Evolutionary conservation across 2,888 invertebrate species (phyloP).

Genomic region (Campoplex capitator): DNA sequence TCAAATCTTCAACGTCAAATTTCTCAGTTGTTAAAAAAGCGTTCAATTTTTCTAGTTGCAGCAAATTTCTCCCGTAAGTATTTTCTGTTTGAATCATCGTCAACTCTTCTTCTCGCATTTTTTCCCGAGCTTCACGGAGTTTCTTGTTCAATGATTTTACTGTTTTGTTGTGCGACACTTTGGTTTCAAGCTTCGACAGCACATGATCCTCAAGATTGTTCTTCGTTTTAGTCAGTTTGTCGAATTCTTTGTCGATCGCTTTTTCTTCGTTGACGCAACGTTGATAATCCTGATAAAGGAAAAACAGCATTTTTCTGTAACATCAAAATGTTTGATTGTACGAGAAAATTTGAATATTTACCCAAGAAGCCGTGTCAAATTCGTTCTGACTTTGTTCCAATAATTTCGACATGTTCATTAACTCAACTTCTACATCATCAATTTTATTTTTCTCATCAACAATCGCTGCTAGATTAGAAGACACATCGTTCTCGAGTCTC

Average conservation of each 20-base stretch:
- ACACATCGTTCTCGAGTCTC: conserved; percentile 87
- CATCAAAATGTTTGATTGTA: background rate
- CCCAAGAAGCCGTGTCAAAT: conserved; percentile 83
- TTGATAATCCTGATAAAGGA: conserved; percentile 85
- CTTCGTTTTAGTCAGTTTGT: conserved; percentile 86
- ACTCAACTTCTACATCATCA: conserved; percentile 85
- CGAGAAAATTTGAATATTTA: conserved; percentile 54
- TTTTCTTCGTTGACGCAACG: conserved; percentile 84
- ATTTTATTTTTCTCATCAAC: conserved; percentile 86
- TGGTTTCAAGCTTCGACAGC: conserved; percentile 88
- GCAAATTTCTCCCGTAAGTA: conserved; percentile 86
- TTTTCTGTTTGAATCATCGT: conserved; percentile 86
- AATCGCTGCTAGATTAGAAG: conserved; percentile 80
- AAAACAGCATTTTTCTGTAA: conserved; percentile 8
- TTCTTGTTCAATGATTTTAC: conserved; percentile 86
- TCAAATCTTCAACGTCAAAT: conserved; percentile 81
- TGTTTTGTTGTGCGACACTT: conserved; percentile 89
- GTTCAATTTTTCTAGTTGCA: conserved; percentile 87
- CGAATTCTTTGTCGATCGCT: conserved; percentile 84
- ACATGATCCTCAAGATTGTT: conserved; percentile 88
- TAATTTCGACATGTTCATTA: conserved; percentile 86
- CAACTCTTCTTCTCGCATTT: conserved; percentile 86
- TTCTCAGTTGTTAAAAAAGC: conserved; percentile 73
- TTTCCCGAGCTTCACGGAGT: conserved; percentile 84
- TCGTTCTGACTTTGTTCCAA: conserved; percentile 88